Percentiles rank a stretch among this genome's conserved stretches.
Evolutionary conservation across 1,140 invertebrate species (phyloP).

Genomic region (Lasioglossum baleicum): DNA sequence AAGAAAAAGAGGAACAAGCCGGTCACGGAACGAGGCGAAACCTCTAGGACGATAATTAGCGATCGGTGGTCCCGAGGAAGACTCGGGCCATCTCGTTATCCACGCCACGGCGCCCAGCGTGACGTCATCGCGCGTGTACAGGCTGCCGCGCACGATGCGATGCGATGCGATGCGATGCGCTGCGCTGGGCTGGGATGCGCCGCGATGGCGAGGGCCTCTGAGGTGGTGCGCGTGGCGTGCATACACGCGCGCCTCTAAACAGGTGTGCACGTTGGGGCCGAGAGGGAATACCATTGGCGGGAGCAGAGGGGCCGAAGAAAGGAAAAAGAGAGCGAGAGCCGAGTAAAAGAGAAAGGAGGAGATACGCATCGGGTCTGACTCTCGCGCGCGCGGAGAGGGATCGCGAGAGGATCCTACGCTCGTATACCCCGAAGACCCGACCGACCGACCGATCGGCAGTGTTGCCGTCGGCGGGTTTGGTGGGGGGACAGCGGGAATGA

Average conservation of each 20-base stretch:
- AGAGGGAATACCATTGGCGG: slow-evolving; percentile 2
- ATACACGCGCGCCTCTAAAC: slow-evolving; percentile 21
- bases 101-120: slow-evolving; percentile 65
- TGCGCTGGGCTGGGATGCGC: too few species aligned
- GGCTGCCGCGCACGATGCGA: slow-evolving; percentile 6
- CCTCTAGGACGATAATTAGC: slow-evolving; percentile 70
- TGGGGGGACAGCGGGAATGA: neutral
- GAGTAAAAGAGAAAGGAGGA: neutral
- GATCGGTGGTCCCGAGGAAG: slow-evolving; percentile 61
- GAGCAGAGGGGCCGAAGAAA: neutral
- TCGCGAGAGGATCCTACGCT: slow-evolving; percentile 27
- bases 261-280: slow-evolving; percentile 4
- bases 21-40: slow-evolving; percentile 54
- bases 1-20: slow-evolving; percentile 6
- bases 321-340: neutral
- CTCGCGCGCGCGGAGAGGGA: neutral
- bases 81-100: slow-evolving; percentile 68
- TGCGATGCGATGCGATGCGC: too few species aligned
- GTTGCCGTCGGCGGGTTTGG: too few species aligned
- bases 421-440: neutral
- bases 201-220: slow-evolving; percentile 16
- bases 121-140: slow-evolving; percentile 65
- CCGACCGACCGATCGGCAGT: too few species aligned
- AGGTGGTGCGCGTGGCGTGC: slow-evolving; percentile 38
- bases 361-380: neutral